A percentile compares a stretch with the other conserved stretches of the same genome.
Evolutionary conservation across 2,888 invertebrate species (phyloP).

Genomic region (Lochmaea crataegi): DNA sequence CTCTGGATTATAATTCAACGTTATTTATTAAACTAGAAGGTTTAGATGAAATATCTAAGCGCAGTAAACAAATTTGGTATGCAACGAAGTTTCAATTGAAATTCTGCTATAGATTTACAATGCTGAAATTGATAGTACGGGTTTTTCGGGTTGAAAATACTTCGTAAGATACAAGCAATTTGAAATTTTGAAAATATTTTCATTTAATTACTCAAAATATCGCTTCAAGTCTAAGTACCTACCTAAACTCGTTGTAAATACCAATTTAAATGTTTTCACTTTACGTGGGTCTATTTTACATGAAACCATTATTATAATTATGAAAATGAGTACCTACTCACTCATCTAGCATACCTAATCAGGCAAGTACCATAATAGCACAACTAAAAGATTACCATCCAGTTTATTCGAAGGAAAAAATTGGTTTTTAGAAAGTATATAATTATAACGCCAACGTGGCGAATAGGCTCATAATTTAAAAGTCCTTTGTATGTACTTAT

Average conservation of each 20-base stretch:
- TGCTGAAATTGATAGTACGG: too few species aligned
- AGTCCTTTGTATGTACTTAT: background rate
- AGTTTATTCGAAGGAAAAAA: background rate
- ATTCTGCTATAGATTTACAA: too few species aligned
- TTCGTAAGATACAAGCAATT: too few species aligned
- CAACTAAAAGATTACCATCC: constrained; percentile 3
- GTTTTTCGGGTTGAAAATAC: too few species aligned
- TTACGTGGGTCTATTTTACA: constrained; percentile 17
- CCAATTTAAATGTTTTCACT: background rate
- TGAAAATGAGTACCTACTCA: constrained; percentile 19
- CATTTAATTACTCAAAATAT: too few species aligned
- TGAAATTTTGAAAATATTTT: too few species aligned
- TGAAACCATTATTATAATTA: constrained; percentile 19
- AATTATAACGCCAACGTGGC: background rate
- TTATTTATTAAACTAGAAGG: background rate
- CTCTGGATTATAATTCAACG: constrained; percentile 9
- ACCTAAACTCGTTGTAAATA: background rate
- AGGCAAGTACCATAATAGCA: constrained; percentile 3
- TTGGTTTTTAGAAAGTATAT: background rate
- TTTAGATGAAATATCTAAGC: background rate
- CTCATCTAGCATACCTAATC: constrained; percentile 4
- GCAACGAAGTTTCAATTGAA: background rate
- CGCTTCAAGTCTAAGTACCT: too few species aligned
- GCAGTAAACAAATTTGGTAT: background rate
- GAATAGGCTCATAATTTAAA: background rate